These are phyloP conservation scores for Thalassaphorura encarpata DNA, from an alignment of 1,140 invertebrate species.

Conservation along the genomic window DNA sequence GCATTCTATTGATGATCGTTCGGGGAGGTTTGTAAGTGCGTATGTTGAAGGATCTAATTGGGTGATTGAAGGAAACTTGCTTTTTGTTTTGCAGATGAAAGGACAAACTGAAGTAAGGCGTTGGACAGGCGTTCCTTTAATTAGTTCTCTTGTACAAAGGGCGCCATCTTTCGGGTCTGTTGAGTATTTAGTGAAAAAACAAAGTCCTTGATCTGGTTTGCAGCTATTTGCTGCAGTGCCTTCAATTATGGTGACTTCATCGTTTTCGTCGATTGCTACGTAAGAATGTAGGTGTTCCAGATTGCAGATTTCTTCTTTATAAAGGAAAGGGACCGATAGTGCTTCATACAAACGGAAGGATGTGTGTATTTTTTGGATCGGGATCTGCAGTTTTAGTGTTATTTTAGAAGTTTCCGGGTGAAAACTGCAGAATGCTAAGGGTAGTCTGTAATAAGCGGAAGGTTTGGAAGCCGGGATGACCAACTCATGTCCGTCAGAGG, in stretches of 20 bases:
- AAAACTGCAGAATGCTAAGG: too few species aligned
- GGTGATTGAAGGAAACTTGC: neutral
- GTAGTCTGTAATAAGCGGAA: too few species aligned
- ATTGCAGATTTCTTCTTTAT: too few species aligned
- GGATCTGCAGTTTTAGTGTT: too few species aligned
- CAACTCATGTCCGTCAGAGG: too few species aligned
- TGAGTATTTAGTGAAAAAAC: neutral
- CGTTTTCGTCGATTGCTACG: slow-evolving; percentile 32
- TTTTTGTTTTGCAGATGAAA: neutral
- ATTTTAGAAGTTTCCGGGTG: too few species aligned
- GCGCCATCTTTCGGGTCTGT: neutral
- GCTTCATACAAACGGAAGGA: too few species aligned
- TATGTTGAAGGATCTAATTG: neutral
- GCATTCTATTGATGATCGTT: neutral
- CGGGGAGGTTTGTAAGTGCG: neutral
- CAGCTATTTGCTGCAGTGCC: neutral
- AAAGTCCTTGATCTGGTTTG: neutral
- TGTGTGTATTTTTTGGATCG: too few species aligned
- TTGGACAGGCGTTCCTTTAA: neutral
- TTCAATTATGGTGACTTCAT: neutral
- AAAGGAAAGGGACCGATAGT: too few species aligned
- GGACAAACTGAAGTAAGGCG: neutral
- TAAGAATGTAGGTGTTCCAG: slow-evolving; percentile 34
- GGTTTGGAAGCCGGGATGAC: too few species aligned
- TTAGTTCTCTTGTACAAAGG: neutral